Evolutionary conservation across 2,888 invertebrate species (phyloP), one percentile per base, ranked within the genome.

Genomic region (Gari tellinella): DNA sequence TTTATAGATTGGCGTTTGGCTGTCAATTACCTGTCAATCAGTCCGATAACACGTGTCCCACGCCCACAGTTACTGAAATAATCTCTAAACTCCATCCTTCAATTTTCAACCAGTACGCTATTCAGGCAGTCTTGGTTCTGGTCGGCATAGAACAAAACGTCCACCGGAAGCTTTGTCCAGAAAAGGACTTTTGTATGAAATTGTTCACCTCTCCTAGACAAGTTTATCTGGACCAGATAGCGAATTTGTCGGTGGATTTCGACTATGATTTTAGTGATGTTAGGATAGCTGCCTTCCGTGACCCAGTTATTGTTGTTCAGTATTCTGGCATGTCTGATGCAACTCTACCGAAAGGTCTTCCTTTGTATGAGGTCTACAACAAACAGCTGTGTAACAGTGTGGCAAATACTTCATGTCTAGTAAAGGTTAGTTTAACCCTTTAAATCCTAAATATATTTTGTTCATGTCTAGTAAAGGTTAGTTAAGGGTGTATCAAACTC

Each of bases 281-380:
- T 45, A 46, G 56, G n/a, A 15, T 56, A 3, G 23, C 38, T 4
- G 63, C 53, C 41, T 73, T 67, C 41, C 51, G 37, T 21, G 31
- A 58, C n/a, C 68, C 68, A 0, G 66, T 66, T 40, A 46, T 78
- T 8, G 26, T 48, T 2, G 23, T 67, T 4, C 10, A n/a, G 15
- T 78, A 67, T 31, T 63, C 41, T 17, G 41, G 60, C 2, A 40
- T 53, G 2, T 21, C 56, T 2, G 78, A 78, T 19, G 60, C 51
- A 2, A 23, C 12, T 2, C 5, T 73, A 0, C 37, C 51, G 19
- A 10, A n/a, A 5, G 46, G 43, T 4, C 48, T 61, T 17, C 63
- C 70, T 0, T 15, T 53, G 17, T 78, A 78, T 43, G 73, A 73
- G 38, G 67, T 78, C 1, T 73, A 78, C 52, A 78, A 70, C 49